A percentile compares a stretch with the other conserved stretches of the same genome.
Evolutionary conservation across 2,888 invertebrate species (phyloP).

Genomic region (Fragum fragum): DNA sequence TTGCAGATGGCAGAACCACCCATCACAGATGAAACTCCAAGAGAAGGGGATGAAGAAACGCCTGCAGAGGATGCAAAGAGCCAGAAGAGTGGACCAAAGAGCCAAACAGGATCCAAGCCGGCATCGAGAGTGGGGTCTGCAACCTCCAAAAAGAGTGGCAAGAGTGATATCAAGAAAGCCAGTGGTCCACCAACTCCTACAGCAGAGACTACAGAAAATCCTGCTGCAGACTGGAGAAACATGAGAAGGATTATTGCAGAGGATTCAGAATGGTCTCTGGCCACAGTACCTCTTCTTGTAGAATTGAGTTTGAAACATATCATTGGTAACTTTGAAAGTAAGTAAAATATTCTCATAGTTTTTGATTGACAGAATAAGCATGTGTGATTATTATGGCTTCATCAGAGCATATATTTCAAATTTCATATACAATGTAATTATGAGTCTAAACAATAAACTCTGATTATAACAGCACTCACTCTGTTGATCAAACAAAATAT

Average conservation of each 20-base stretch:
- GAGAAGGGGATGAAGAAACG: conserved; percentile 61
- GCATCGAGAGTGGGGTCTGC: conserved; percentile 74
- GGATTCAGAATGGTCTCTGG: conserved; percentile 86
- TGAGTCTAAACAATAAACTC: too few relatives aligned
- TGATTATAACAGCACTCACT: too few relatives aligned
- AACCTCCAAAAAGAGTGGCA: conserved; percentile 74
- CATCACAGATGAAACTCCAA: conserved; percentile 53
- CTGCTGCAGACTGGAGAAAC: conserved; percentile 81
- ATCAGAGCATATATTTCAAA: too few relatives aligned
- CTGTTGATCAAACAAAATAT: too few relatives aligned
- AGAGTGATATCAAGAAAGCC: conserved; percentile 64
- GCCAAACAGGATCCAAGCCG: conserved; percentile 74
- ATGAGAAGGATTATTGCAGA: conserved; percentile 87
- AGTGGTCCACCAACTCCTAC: conserved; percentile 73
- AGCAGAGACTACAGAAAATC: conserved; percentile 75
- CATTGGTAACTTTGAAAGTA: conserved; percentile 86
- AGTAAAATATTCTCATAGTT: conserved; percentile 69
- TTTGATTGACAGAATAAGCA: too few relatives aligned
- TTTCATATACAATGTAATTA: too few relatives aligned
- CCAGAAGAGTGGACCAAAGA: conserved; percentile 71
- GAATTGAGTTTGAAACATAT: conserved; percentile 85
- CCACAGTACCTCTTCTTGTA: conserved; percentile 85
- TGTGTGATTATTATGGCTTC: too few relatives aligned
- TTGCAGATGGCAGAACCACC: conserved; percentile 69
- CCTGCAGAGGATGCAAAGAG: conserved; percentile 70